These are phyloP conservation scores for Acrocera orbiculus DNA, from an alignment of 2,888 invertebrate species.

Conservation along the genomic window DNA sequence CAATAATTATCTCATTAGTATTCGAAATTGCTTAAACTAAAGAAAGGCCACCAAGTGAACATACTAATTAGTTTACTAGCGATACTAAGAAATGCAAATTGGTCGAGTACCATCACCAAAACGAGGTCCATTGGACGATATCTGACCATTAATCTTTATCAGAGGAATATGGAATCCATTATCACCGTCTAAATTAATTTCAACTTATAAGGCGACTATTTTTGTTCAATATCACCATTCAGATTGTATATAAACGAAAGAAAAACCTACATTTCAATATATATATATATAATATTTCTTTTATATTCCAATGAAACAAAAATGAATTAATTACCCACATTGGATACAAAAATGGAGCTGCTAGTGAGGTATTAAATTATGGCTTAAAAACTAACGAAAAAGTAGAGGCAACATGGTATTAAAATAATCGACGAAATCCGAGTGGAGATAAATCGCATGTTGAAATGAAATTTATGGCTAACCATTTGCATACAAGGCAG, in stretches of 20 bases:
- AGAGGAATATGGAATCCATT: neutral
- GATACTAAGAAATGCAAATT: neutral
- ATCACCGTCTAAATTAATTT: neutral
- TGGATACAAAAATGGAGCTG: neutral
- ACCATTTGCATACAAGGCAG: constrained; percentile 10
- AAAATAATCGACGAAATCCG: constrained; percentile 1
- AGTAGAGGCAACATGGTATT: neutral
- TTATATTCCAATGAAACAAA: neutral
- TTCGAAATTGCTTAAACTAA: too few species aligned
- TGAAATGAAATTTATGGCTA: constrained; percentile 10
- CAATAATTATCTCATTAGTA: too few species aligned
- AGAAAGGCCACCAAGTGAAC: neutral
- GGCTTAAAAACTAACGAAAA: neutral
- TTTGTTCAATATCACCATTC: neutral
- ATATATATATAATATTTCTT: neutral
- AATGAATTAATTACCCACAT: neutral
- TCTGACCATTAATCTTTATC: neutral
- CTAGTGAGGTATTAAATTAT: neutral
- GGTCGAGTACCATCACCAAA: neutral
- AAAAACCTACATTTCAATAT: neutral
- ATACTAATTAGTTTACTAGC: neutral
- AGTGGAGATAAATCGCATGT: constrained; percentile 9
- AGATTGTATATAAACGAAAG: too few species aligned
- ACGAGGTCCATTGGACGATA: neutral
- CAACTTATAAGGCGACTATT: neutral